These are phyloP conservation scores for Pimephales promelas DNA, from an alignment of 2,113 vertebrate species.

Conservation along the genomic window DNA sequence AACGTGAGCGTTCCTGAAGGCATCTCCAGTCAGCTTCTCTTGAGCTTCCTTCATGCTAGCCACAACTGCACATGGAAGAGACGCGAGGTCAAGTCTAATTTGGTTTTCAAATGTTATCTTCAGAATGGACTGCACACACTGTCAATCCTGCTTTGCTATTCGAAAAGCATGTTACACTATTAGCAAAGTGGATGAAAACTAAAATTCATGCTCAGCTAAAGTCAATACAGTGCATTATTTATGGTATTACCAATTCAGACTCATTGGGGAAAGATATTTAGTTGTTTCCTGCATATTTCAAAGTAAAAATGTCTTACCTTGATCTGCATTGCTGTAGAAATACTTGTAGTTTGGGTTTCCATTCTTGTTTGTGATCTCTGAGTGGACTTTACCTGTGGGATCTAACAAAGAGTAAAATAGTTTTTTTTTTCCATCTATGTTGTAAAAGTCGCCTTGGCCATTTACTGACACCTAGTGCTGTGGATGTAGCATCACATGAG, in stretches of 20 bases:
- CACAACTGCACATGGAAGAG: slow-evolving; percentile 77
- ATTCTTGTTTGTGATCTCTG: slow-evolving; percentile 92
- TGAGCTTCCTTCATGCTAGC: slow-evolving; percentile 94
- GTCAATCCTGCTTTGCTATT: background rate
- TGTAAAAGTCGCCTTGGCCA: background rate
- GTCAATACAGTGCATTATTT: background rate
- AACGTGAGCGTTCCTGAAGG: slow-evolving; percentile 81
- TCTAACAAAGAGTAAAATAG: slow-evolving; percentile 72
- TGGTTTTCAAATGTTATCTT: background rate
- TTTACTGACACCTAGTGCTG: background rate
- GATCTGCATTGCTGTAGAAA: slow-evolving; percentile 94
- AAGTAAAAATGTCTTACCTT: slow-evolving; percentile 77
- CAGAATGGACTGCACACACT: background rate
- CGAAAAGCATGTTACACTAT: background rate
- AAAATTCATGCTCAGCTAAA: background rate
- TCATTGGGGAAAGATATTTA: too few species aligned
- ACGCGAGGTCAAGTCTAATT: background rate
- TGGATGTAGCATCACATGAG: background rate
- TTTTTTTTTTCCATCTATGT: background rate
- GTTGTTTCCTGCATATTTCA: too few species aligned
- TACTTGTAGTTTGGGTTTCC: slow-evolving; percentile 98
- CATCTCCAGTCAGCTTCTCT: slow-evolving; percentile 90
- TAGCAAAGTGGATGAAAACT: background rate
- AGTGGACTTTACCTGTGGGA: slow-evolving; percentile 88
- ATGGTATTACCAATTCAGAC: background rate